These are phyloP conservation scores for Chrysolina haemoptera DNA, from an alignment of 2,888 invertebrate species.

Conservation along the genomic window DNA sequence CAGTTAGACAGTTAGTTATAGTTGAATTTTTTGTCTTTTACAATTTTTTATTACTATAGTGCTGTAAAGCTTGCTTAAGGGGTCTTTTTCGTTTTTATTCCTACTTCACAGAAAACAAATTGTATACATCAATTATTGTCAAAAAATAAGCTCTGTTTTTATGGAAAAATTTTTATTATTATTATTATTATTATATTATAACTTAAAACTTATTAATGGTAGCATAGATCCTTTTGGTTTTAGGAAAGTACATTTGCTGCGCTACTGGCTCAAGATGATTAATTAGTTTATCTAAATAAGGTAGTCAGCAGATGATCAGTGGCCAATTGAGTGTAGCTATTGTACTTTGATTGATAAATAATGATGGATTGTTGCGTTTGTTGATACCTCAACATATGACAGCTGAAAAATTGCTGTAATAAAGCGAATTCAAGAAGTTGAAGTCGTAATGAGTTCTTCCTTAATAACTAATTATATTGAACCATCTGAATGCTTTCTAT, in stretches of 20 bases:
- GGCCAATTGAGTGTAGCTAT: constrained; percentile 48
- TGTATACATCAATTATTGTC: no score
- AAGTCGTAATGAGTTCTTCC: constrained; percentile 46
- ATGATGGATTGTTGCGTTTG: constrained; percentile 52
- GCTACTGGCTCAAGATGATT: constrained; percentile 46
- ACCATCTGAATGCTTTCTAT: constrained; percentile 41
- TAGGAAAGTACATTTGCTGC: constrained; percentile 8
- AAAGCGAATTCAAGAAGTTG: constrained; percentile 47
- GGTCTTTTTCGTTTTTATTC: no score
- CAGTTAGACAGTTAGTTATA: no score
- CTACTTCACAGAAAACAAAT: no score
- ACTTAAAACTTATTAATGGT: background rate
- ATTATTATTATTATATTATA: no score
- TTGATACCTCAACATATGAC: constrained; percentile 46
- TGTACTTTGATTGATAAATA: constrained; percentile 52
- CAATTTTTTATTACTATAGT: no score
- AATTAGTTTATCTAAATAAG: constrained; percentile 53
- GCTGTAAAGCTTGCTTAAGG: no score
- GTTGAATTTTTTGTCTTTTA: no score
- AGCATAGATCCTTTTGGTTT: background rate
- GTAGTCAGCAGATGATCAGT: constrained; percentile 54
- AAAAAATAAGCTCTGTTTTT: no score
- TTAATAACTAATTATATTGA: constrained; percentile 49
- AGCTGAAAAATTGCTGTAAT: constrained; percentile 48
- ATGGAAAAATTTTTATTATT: no score